A percentile compares a stretch with the other conserved stretches of the same genome.
Conservation (phyloP, 2,113 vertebrate species). For the Amia ocellicauda region DNA sequence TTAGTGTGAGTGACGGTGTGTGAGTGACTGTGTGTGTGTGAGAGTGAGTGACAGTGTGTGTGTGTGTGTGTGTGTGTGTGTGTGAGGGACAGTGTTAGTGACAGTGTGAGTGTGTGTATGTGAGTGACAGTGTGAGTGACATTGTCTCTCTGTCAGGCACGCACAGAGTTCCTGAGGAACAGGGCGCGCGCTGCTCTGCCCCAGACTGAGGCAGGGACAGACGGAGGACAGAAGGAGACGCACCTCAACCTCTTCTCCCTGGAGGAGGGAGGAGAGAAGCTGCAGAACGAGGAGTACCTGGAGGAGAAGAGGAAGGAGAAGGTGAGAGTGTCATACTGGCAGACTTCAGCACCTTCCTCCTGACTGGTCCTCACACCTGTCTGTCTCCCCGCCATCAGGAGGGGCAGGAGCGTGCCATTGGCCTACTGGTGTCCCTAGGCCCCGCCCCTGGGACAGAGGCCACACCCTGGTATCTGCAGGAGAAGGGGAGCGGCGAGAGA, state of each 20-base stretch:
- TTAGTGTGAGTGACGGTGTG: no score
- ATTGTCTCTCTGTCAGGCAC: conserved; percentile 60
- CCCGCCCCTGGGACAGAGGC: conserved; percentile 77
- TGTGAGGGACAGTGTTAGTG: no score
- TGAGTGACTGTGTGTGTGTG: no score
- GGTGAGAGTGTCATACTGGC: conserved; percentile 46
- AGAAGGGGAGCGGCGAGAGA: conserved; percentile 33
- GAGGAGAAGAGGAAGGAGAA: conserved; percentile 79
- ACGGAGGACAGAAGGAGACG: conserved; percentile 14
- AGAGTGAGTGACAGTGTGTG: no score
- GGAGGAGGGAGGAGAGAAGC: conserved; percentile 66
- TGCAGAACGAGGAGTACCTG: conserved; percentile 76
- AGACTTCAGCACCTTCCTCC: no score
- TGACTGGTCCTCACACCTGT: not conserved
- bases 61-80: no score
- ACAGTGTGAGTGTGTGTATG: no score
- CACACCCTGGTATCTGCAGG: conserved; percentile 81
- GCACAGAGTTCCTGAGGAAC: conserved; percentile 75
- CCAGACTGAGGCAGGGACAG: conserved; percentile 9
- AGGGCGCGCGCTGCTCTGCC: conserved; percentile 58
- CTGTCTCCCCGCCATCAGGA: conserved; percentile 57
- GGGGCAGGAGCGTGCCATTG: conserved; percentile 79
- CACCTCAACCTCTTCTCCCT: conserved; percentile 77
- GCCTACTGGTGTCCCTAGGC: conserved; percentile 80
- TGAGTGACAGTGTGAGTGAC: no score